Percentiles rank a stretch among this genome's conserved stretches.
Evolutionary conservation across 2,888 invertebrate genomes (phyloP).

Genomic region (Synergus japonicus): DNA sequence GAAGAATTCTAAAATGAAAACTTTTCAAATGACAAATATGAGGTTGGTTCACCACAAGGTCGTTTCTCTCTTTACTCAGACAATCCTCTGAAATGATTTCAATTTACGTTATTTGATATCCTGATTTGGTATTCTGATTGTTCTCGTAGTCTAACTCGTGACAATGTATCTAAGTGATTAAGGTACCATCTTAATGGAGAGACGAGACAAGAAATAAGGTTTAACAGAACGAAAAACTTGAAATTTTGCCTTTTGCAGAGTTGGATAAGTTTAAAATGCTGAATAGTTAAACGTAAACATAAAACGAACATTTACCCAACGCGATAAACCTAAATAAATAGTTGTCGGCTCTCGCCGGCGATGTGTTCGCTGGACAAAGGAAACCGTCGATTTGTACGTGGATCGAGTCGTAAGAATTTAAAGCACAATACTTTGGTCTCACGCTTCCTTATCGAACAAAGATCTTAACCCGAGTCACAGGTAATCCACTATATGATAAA

Average conservation of each 20-base stretch:
- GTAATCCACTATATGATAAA: conserved; percentile 31
- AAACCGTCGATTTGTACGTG: conserved; percentile 41
- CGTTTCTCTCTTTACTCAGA: no score
- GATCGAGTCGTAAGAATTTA: conserved; percentile 36
- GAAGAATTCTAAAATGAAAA: not conserved
- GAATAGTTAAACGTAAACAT: conserved; percentile 3
- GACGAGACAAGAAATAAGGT: not conserved
- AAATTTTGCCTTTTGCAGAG: not conserved
- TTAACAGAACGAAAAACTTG: not conserved
- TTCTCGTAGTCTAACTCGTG: no score
- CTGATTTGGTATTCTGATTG: no score
- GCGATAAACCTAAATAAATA: conserved; percentile 38
- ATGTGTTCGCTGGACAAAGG: conserved; percentile 31
- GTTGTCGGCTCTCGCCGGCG: conserved; percentile 14
- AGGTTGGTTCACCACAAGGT: no score
- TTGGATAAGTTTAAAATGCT: conserved; percentile 5
- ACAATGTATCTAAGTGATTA: no score
- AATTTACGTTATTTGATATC: no score
- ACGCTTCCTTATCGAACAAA: conserved; percentile 41
- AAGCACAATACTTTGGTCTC: conserved; percentile 38
- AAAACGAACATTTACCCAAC: conserved; percentile 19
- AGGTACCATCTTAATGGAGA: no score
- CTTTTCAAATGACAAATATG: no score
- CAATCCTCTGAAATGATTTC: no score
- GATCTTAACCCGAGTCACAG: conserved; percentile 30